Conservation (phyloP, 2,113 vertebrate species). For the Andinoacara biseriatus region DNA sequence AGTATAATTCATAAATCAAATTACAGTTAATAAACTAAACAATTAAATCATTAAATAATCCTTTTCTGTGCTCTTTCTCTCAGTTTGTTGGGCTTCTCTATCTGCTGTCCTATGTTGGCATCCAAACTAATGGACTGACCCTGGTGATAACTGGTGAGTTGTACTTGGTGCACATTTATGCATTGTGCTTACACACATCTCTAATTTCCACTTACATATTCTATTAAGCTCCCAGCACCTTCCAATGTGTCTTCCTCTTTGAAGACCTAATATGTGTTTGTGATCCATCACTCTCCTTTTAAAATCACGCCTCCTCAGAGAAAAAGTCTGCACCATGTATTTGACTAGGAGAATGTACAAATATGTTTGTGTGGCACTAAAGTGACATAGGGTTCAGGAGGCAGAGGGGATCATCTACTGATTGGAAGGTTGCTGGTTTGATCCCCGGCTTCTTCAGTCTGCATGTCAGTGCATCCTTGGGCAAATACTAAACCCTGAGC, state of each 20-base stretch:
- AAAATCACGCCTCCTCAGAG: neutral
- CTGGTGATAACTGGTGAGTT: constrained; percentile 87
- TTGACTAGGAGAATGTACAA: neutral
- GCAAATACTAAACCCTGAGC: neutral
- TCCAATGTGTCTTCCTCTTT: neutral
- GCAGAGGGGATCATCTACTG: neutral
- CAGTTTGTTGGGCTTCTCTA: constrained; percentile 89
- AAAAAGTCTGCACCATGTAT: neutral
- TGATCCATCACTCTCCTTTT: neutral
- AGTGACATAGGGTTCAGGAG: neutral
- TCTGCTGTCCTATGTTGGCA: constrained; percentile 87
- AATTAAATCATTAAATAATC: neutral
- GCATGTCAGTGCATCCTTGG: neutral
- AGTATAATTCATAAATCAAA: neutral
- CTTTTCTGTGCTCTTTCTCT: constrained; percentile 11
- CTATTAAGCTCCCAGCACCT: neutral
- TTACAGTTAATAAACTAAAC: neutral
- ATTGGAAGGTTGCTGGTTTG: neutral
- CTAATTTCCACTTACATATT: neutral
- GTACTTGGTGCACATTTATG: neutral
- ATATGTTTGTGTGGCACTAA: neutral
- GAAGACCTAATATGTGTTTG: neutral
- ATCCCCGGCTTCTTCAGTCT: neutral
- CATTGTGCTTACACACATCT: neutral
- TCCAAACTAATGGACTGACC: constrained; percentile 86